These are phyloP conservation scores for Thereva unica DNA, from an alignment of 2,888 invertebrate genomes.

Conservation along the genomic window DNA sequence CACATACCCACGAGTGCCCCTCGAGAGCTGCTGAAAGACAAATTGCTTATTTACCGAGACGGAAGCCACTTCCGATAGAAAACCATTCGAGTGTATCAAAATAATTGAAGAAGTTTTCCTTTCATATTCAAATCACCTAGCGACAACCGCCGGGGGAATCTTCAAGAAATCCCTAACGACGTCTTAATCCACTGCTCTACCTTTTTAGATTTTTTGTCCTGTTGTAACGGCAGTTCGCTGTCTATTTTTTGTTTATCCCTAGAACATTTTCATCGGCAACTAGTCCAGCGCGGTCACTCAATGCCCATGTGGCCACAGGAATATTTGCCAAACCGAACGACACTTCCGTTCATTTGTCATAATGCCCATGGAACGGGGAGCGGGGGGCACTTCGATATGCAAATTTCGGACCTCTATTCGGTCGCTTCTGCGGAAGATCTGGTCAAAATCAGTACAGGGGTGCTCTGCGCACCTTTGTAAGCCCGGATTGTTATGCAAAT, in stretches of 20 bases:
- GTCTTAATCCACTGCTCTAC: constrained; percentile 24
- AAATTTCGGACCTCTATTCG: constrained; percentile 27
- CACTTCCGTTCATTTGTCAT: constrained; percentile 38
- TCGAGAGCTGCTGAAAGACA: constrained; percentile 19
- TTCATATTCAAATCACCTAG: constrained; percentile 40
- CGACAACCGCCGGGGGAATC: constrained; percentile 32
- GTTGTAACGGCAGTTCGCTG: not conserved
- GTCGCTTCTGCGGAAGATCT: constrained; percentile 23
- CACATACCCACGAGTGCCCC: too few species aligned
- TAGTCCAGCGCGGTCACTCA: constrained; percentile 24
- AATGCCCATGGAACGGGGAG: not conserved
- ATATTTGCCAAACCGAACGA: constrained; percentile 40
- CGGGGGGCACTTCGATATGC: constrained; percentile 32
- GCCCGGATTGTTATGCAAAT: constrained; percentile 31
- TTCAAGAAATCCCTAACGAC: constrained; percentile 10
- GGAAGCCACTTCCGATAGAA: constrained; percentile 33
- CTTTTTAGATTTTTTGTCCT: constrained; percentile 2
- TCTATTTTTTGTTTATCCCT: not conserved
- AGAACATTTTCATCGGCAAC: constrained; percentile 20
- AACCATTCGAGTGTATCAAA: constrained; percentile 35
- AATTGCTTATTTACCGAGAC: constrained; percentile 39
- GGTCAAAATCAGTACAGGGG: constrained; percentile 12
- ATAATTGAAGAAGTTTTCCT: constrained; percentile 37
- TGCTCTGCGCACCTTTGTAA: constrained; percentile 25
- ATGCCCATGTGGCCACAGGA: constrained; percentile 39